These are phyloP conservation scores for Syrista parreyssii DNA, from an alignment of 2,888 invertebrate species.

Conservation along the genomic window DNA sequence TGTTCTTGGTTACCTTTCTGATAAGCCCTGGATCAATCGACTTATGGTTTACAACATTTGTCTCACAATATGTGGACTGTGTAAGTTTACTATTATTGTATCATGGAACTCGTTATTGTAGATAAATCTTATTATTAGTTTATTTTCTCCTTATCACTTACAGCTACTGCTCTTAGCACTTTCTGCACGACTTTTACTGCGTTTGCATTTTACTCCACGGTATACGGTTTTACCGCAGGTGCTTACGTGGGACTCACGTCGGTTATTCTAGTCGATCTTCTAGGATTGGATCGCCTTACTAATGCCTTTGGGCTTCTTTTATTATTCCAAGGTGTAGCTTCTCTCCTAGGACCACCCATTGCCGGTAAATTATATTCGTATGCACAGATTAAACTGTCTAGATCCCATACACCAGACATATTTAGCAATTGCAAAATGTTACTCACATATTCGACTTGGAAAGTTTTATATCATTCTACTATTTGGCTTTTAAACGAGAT, in stretches of 20 bases:
- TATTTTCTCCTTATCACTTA: constrained; percentile 30
- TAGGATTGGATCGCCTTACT: constrained; percentile 93
- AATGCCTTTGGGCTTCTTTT: constrained; percentile 94
- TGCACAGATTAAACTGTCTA: too few species aligned
- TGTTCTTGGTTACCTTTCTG: constrained; percentile 86
- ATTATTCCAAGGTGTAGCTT: constrained; percentile 94
- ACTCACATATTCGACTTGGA: too few species aligned
- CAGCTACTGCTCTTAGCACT: constrained; percentile 85
- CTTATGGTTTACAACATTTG: constrained; percentile 90
- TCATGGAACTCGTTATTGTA: not conserved
- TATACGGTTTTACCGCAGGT: constrained; percentile 92
- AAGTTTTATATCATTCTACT: too few species aligned
- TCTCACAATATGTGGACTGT: constrained; percentile 87
- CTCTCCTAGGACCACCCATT: constrained; percentile 91
- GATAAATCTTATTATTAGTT: not conserved
- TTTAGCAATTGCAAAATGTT: not conserved
- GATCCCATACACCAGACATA: not conserved
- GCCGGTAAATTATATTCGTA: constrained; percentile 75
- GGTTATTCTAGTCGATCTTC: constrained; percentile 92
- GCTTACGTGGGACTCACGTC: constrained; percentile 97
- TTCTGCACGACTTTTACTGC: constrained; percentile 79
- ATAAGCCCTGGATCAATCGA: constrained; percentile 92
- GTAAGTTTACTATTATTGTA: constrained; percentile 69
- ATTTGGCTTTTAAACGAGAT: too few species aligned
- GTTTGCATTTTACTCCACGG: constrained; percentile 80